A percentile compares a stretch with the other conserved stretches of the same genome.
phyloP scores from a whole-genome alignment of 2,113 vertebrate species.

The Chauna torquata region DNA sequence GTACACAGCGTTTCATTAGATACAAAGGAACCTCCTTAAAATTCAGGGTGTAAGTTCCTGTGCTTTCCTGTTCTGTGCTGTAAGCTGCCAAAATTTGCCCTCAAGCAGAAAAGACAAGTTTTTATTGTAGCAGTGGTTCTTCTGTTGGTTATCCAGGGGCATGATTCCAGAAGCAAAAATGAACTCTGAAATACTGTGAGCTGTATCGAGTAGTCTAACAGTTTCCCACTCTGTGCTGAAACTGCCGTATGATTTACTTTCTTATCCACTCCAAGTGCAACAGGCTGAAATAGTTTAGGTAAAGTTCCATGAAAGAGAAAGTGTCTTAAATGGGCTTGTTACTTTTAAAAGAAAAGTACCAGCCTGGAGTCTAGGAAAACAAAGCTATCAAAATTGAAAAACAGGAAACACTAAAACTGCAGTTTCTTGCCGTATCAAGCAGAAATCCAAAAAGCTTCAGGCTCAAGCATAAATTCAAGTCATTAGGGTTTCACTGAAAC shows the following conservation, averaged over 20 bases:
- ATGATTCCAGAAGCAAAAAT: background rate
- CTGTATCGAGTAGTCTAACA: background rate
- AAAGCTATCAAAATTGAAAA: background rate
- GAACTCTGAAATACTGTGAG: background rate
- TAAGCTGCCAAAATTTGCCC: constrained; percentile 16
- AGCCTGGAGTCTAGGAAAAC: background rate
- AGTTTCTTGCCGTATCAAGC: background rate
- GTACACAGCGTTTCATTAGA: constrained; percentile 35
- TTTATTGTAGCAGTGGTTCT: background rate
- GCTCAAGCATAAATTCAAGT: background rate
- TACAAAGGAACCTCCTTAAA: constrained; percentile 49
- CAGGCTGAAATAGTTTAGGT: background rate
- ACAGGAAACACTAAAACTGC: background rate
- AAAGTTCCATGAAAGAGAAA: background rate
- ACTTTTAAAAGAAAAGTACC: background rate
- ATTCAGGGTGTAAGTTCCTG: constrained; percentile 12
- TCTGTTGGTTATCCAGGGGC: background rate
- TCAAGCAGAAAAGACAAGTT: background rate
- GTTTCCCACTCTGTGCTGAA: background rate
- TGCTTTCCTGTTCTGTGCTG: background rate
- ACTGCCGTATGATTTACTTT: background rate
- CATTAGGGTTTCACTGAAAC: background rate
- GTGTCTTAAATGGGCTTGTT: background rate
- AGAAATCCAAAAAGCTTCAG: background rate
- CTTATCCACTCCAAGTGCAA: background rate